phyloP scores from a whole-genome alignment of 2,888 invertebrate genomes.

The Agonopterix subpropinquella region DNA sequence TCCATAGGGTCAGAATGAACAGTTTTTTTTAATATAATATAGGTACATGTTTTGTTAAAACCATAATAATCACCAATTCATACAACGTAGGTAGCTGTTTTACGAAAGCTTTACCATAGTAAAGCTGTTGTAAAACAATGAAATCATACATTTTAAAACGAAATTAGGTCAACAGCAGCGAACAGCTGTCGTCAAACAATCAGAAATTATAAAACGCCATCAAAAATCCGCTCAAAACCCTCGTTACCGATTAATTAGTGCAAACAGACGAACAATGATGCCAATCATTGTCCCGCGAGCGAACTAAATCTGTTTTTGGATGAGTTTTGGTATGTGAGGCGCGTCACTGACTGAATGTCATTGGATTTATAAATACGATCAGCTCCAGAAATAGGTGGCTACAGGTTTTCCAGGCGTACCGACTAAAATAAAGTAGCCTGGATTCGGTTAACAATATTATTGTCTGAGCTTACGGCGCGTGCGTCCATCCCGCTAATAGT shows the following conservation, averaged over 20 bases:
- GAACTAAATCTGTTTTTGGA: slow-evolving; percentile 75
- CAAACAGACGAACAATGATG: slow-evolving; percentile 60
- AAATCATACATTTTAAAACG: neutral
- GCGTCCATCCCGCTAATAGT: slow-evolving; percentile 40
- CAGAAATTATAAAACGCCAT: neutral
- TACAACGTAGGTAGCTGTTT: no score
- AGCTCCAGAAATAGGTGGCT: slow-evolving; percentile 77
- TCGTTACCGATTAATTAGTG: slow-evolving; percentile 37
- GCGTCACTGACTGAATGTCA: slow-evolving; percentile 73
- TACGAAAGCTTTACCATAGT: no score
- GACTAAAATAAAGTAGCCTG: slow-evolving; percentile 76
- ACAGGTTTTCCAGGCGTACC: slow-evolving; percentile 76
- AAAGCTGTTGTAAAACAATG: no score
- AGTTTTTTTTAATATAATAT: no score
- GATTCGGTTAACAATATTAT: slow-evolving; percentile 75
- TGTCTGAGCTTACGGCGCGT: slow-evolving; percentile 50
- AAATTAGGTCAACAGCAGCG: neutral
- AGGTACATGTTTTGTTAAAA: no score
- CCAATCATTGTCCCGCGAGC: slow-evolving; percentile 58
- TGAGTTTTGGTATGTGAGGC: slow-evolving; percentile 72
- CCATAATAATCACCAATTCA: no score
- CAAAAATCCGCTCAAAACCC: neutral
- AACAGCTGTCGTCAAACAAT: neutral
- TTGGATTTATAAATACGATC: slow-evolving; percentile 76
- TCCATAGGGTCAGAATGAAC: no score